Base-by-base conservation (phyloP, 2,797 vertebrate genomes). In the Rhinophrynus dorsalis region DNA sequence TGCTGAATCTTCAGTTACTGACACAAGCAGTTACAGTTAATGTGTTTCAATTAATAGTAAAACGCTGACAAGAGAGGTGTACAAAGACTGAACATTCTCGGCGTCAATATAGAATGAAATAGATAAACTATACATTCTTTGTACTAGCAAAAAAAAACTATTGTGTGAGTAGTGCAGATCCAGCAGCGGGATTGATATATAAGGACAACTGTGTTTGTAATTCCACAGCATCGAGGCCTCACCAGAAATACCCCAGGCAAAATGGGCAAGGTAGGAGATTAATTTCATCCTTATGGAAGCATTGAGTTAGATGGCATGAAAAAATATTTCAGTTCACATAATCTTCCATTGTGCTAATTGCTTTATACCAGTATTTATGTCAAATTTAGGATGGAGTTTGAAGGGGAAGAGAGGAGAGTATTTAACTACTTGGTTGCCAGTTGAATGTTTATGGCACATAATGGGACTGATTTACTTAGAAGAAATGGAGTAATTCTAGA, bases 121-220 rank as follows among this genome's bases (percentile, higher is more conserved):
- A 56, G 50, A 26, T 45, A 71, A 63, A 64, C 68, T 70, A 72
- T 72, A 72, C 32, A 72, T 72, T 72, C 50, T 56, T 64, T 63
- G 68, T 71, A 23, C 59, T 50, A 35, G 52, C 60, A 24, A 40
- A 62, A 48, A 32, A 40, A 29, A 12, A 57, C 52, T 58, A 72
- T 72, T 72, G 68, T 72, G 51, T 48, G 15, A 57, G 51, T 64
- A 71, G 21, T 72, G 68, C 68, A 72, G 60, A 72, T 72, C 51
- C 33, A 72, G 68, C 68, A 72, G 42, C 13, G 60, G 42, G 20
- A 18, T 38, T 72, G 3, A 17, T 72, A 72, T 72, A 57, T 72
- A 72, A 72, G 30, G 27, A 18, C 5, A 24, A 42, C 52, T 50
- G 10, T 24, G 3, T 40, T 45, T 57, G 23, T 64, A 24, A 72